Percentiles rank a stretch among this genome's conserved stretches.
Evolutionary conservation across 2,797 vertebrate species (phyloP).

Genomic region (Poecile montanus): DNA sequence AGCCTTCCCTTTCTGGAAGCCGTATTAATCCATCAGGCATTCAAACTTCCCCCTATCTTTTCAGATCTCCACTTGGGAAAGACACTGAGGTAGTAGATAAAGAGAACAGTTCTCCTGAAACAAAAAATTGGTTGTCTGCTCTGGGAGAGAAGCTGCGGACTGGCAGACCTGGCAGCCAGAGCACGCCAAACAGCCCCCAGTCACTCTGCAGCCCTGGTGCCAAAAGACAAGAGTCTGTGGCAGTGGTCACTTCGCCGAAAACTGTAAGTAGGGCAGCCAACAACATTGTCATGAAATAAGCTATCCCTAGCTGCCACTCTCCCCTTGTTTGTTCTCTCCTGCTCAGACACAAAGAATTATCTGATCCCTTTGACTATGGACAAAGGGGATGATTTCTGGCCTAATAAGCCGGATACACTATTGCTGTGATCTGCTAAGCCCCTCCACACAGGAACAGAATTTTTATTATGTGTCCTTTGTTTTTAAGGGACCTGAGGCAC

Average conservation of each 20-base stretch:
- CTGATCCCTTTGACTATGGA: background rate
- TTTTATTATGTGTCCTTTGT: background rate
- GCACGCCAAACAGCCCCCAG: background rate
- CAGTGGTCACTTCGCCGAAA: constrained; percentile 70
- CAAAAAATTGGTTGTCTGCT: constrained; percentile 87
- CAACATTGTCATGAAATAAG: background rate
- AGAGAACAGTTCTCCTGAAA: constrained; percentile 87
- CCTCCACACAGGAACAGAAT: background rate
- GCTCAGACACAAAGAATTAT: background rate
- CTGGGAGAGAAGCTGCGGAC: constrained; percentile 86
- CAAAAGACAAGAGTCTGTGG: constrained; percentile 78
- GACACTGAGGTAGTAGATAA: constrained; percentile 76
- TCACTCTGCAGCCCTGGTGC: constrained; percentile 58
- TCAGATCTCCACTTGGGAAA: constrained; percentile 34
- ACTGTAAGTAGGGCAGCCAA: constrained; percentile 71
- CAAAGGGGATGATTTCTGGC: background rate
- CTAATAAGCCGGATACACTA: background rate
- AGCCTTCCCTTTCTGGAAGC: constrained; percentile 46
- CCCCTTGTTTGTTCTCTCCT: background rate
- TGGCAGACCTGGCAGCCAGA: constrained; percentile 51
- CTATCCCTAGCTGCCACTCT: background rate
- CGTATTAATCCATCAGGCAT: background rate
- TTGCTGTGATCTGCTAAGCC: background rate
- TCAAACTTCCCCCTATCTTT: constrained; percentile 11
- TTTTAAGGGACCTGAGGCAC: background rate